Evolutionary conservation across 2,797 vertebrate genomes (phyloP).

Genomic region (Melanotaenia pygmaea): DNA sequence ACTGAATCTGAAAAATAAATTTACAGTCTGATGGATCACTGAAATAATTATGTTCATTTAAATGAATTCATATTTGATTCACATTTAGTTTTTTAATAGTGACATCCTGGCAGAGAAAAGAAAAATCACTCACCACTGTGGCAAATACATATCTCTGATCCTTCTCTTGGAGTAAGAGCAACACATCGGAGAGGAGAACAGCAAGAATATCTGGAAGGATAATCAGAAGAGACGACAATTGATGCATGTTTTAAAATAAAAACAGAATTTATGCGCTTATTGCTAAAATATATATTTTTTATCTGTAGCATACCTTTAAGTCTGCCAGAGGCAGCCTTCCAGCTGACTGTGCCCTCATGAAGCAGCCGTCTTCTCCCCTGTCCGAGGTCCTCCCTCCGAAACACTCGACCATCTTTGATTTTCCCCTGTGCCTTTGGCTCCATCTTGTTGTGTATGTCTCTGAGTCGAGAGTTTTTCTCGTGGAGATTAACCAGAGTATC

Average conservation of each 20-base stretch:
- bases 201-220: slow-evolving; percentile 89
- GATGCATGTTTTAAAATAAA: not conserved
- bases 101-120: not conserved
- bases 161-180: slow-evolving; percentile 95
- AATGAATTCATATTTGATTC: not conserved
- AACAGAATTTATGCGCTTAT: not conserved
- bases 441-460: slow-evolving; percentile 89
- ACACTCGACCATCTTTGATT: slow-evolving; percentile 89
- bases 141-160: slow-evolving; percentile 95
- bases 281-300: too few relatives aligned
- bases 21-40: not conserved
- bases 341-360: slow-evolving; percentile 88
- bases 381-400: slow-evolving; percentile 89
- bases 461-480: slow-evolving; percentile 90
- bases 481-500: slow-evolving; percentile 88
- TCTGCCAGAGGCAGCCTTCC: slow-evolving; percentile 93
- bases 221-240: slow-evolving; percentile 2
- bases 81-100: not conserved
- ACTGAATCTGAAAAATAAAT: not conserved
- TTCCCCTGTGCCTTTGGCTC: slow-evolving; percentile 90
- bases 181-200: slow-evolving; percentile 91
- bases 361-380: slow-evolving; percentile 82
- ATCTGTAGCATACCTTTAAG: slow-evolving; percentile 87
- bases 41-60: not conserved
- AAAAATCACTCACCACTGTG: slow-evolving; percentile 87